Percentiles rank a stretch among this genome's conserved stretches.
These are phyloP conservation scores for Echiichthys vipera DNA, from an alignment of 2,797 vertebrate species.

Conservation along the genomic window DNA sequence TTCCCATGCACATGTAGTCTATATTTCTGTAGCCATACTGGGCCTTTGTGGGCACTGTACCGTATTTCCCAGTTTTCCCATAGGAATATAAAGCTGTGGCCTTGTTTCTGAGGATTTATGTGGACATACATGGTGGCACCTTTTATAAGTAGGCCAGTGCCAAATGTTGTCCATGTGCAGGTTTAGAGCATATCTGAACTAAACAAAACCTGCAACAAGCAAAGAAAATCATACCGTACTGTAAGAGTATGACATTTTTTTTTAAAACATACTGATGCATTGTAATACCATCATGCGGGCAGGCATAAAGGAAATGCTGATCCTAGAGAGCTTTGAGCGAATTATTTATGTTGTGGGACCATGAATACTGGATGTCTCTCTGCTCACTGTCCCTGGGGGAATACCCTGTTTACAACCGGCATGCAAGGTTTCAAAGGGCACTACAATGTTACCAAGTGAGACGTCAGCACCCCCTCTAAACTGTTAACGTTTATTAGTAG, in stretches of 20 bases:
- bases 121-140: not conserved
- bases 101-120: slow-evolving; percentile 40
- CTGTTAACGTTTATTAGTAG: slow-evolving; percentile 1
- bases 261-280: not conserved
- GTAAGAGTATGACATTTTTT: not conserved
- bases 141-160: slow-evolving; percentile 18
- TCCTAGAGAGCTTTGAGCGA: slow-evolving; percentile 19
- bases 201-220: slow-evolving; percentile 7
- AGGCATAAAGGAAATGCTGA: not conserved
- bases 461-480: slow-evolving; percentile 16
- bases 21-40: not conserved
- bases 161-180: slow-evolving; percentile 3
- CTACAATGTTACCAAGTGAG: slow-evolving; percentile 1
- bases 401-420: slow-evolving; percentile 18
- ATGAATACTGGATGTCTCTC: not conserved
- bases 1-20: not conserved
- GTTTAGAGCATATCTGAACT: not conserved
- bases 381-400: slow-evolving; percentile 3
- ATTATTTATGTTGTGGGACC: slow-evolving; percentile 47
- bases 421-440: slow-evolving; percentile 8
- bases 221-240: not conserved
- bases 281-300: not conserved
- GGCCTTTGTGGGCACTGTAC: no score
- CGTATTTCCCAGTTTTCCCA: slow-evolving; percentile 5
- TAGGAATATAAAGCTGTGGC: slow-evolving; percentile 8